Conservation (phyloP, 1,140 invertebrate species). For the Bilobella aurantiaca region DNA sequence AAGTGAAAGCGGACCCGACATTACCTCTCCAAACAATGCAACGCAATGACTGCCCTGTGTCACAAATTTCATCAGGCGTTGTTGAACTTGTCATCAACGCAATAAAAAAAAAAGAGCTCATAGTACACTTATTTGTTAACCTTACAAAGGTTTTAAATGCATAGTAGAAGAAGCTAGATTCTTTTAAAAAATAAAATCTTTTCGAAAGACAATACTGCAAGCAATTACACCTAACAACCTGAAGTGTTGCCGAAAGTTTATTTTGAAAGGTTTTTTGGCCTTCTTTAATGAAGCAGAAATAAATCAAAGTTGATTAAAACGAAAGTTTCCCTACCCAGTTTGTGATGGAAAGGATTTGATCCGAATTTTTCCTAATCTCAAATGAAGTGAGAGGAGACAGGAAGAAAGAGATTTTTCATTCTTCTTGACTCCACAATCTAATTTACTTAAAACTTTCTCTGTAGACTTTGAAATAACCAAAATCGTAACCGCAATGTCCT, state of each 20-base stretch:
- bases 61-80: no score
- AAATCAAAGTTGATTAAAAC: not conserved
- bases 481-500: not conserved
- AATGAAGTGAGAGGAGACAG: not conserved
- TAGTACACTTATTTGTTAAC: no score
- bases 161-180: no score
- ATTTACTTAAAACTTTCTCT: not conserved
- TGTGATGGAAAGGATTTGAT: not conserved
- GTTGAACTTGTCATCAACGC: no score
- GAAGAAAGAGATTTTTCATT: not conserved
- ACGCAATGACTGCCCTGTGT: no score
- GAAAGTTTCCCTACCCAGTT: not conserved
- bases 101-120: no score
- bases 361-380: not conserved
- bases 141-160: no score
- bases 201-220: no score
- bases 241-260: no score
- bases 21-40: slow-evolving; percentile 14
- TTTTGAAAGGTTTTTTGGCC: no score
- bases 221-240: no score
- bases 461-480: not conserved
- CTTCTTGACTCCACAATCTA: not conserved
- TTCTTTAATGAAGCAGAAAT: not conserved
- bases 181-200: no score
- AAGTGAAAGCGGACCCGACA: slow-evolving; percentile 12